phyloP scores from a whole-genome alignment of 53 echinoderm and acorn worm genomes.

The Patiria pectinifera region DNA sequence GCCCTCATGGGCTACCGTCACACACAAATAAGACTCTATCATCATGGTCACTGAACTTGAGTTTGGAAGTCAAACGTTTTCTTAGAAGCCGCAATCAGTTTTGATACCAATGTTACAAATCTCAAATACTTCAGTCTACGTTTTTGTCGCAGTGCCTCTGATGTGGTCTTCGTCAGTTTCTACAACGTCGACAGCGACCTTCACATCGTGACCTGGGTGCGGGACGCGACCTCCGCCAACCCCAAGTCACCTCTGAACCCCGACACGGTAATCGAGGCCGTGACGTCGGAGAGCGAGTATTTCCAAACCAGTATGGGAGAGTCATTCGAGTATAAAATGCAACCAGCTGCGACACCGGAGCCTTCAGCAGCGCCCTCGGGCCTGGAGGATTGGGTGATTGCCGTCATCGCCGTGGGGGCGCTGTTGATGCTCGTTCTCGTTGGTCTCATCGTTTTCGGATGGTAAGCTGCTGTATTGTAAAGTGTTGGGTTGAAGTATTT shows the following conservation, averaged over 20 bases:
- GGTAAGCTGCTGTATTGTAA: conserved; percentile 15
- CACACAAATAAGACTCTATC: too few species aligned
- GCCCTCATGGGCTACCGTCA: too few species aligned
- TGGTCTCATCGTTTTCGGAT: conserved; percentile 3
- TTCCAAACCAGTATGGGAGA: conserved; percentile 43
- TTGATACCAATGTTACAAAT: too few species aligned
- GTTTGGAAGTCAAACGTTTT: too few species aligned
- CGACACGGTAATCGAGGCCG: conserved; percentile 4
- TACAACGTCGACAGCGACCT: conserved; percentile 64
- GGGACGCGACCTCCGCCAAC: conserved; percentile 55
- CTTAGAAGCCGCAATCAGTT: too few species aligned
- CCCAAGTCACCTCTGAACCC: conserved; percentile 34
- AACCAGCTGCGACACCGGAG: background rate
- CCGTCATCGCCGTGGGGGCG: conserved; percentile 38
- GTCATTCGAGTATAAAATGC: conserved; percentile 26
- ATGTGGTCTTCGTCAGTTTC: conserved; percentile 64
- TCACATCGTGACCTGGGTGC: conserved; percentile 80
- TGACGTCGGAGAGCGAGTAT: conserved; percentile 26
- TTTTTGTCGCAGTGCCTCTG: conserved; percentile 42
- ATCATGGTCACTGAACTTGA: too few species aligned
- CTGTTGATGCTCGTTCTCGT: conserved; percentile 14
- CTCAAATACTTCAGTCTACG: too few species aligned
- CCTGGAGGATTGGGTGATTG: conserved; percentile 39
- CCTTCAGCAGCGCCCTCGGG: background rate
- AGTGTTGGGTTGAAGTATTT: too few species aligned